Base-by-base conservation (phyloP, 2,113 vertebrate genomes). In the Callocephalon fimbriatum region DNA sequence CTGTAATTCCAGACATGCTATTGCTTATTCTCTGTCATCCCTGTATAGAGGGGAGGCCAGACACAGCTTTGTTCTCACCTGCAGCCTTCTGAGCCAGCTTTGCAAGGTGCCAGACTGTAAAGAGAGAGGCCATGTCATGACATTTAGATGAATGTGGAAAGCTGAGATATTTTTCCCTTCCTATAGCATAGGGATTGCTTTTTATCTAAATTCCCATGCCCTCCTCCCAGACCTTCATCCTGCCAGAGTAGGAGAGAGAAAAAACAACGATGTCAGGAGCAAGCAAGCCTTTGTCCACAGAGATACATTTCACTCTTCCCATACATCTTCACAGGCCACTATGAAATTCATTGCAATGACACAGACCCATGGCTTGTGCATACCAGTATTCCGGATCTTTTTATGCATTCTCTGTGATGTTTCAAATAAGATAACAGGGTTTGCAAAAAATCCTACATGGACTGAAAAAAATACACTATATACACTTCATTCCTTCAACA, bases 361-460 rank as follows among this genome's bases (percentile, higher is more conserved):
- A 58, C 54, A 84, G n/a, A 25, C 59, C 38, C 44, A 29, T 22
- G 31, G 16, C 15, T 38, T 40, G 17, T 32, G n/a, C 16, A 86
- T 53, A 58, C 12, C 40, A 63, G 19, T 48, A 45, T 74, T 77
- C 45, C 80, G 54, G 10, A 70, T 58, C 14, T 77, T 89, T 90
- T 77, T 12, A 40, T 77, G 26, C 31, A 35, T 84, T 81, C 42
- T 72, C 71, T 90, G 48, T 90, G 74, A 76, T 86, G 50, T 84
- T 61, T 84, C 45, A 70, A 63, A 59, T 54, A 88, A 67, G 32
- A 11, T 73, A 79, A 74, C 1, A 1, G 14, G 9, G 31, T 83
- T 65, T 81, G 23, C 26, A 88, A 92, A 80, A 66, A 58, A 23
- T 9, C 37, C 12, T 68, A 7, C 40, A 54, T 15, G n/a, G 32